Percentiles rank a stretch among this genome's conserved stretches.
phyloP scores from a whole-genome alignment of 1,140 invertebrate genomes.

The Hylyphantes graminicola region DNA sequence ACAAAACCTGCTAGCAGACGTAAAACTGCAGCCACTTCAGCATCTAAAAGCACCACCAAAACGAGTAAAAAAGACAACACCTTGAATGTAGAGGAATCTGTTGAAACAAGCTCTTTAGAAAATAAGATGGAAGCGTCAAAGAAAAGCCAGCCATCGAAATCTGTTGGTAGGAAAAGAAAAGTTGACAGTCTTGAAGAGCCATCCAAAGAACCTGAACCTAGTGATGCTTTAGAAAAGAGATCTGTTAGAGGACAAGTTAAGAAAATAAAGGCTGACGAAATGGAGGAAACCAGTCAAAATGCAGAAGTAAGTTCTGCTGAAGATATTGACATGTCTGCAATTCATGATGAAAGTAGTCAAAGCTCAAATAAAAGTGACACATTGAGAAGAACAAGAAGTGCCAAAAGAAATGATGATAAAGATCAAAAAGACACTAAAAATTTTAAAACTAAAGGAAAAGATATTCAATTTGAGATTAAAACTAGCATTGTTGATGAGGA shows the following conservation, averaged over 20 bases:
- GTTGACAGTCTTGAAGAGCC: not conserved
- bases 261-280: too few relatives aligned
- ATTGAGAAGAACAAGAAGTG: too few relatives aligned
- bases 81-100: conserved; percentile 4
- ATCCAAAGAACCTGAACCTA: not conserved
- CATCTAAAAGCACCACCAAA: not conserved
- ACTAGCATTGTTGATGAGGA: too few relatives aligned
- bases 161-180: not conserved
- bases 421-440: too few relatives aligned
- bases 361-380: too few relatives aligned
- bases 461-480: too few relatives aligned
- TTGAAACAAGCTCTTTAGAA: not conserved
- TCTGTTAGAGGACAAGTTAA: not conserved
- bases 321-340: too few relatives aligned
- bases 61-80: not conserved
- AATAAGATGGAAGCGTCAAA: not conserved
- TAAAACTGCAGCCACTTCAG: not conserved
- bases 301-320: too few relatives aligned
- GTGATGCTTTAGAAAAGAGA: not conserved
- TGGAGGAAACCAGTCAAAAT: too few relatives aligned
- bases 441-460: too few relatives aligned
- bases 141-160: not conserved
- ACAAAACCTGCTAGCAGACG: not conserved
- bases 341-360: too few relatives aligned
- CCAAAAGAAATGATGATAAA: too few relatives aligned